These are phyloP conservation scores for Petrocephalus microphthalmus DNA, from an alignment of 2,113 vertebrate genomes.

Conservation along the genomic window DNA sequence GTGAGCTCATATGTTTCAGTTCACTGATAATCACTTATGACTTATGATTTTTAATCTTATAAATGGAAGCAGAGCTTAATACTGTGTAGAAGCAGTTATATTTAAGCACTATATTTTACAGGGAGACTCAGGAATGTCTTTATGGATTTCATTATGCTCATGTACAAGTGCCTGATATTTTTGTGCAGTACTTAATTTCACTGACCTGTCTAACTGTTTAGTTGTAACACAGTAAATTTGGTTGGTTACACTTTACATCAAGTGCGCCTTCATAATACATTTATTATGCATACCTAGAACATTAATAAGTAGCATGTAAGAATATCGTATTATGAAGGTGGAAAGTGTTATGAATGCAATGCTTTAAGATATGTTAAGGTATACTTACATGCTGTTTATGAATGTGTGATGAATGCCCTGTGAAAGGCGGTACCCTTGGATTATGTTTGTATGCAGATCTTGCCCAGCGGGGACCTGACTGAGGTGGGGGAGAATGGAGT, in stretches of 20 bases:
- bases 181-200: not conserved
- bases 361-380: not conserved
- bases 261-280: not conserved
- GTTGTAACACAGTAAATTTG: not conserved
- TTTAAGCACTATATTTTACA: not conserved
- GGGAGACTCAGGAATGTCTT: not conserved
- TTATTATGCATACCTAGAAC: not conserved
- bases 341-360: not conserved
- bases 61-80: not conserved
- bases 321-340: not conserved
- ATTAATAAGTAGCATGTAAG: not conserved
- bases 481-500: conserved; percentile 93
- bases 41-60: not conserved
- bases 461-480: conserved; percentile 85
- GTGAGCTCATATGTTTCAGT: conserved; percentile 53
- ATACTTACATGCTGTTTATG: not conserved
- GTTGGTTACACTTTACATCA: not conserved
- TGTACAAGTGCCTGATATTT: not conserved
- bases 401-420: not conserved
- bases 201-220: not conserved
- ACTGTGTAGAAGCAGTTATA: not conserved
- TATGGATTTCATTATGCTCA: not conserved
- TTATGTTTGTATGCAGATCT: conserved; percentile 59
- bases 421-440: not conserved
- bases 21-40: not conserved